Percentiles rank a stretch among this genome's conserved stretches.
Evolutionary conservation across 2,888 invertebrate species (phyloP).

Genomic region (Andrena minutula): DNA sequence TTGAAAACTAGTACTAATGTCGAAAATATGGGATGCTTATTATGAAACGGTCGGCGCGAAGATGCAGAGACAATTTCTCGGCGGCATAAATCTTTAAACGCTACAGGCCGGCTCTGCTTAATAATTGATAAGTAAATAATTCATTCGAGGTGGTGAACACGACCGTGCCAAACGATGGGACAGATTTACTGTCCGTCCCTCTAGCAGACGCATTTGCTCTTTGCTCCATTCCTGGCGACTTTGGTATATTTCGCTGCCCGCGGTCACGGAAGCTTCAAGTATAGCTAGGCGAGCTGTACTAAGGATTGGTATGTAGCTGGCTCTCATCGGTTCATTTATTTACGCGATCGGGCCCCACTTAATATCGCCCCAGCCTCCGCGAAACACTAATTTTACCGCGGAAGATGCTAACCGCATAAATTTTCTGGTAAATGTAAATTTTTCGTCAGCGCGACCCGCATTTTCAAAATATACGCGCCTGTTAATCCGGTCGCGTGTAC

Average conservation of each 20-base stretch:
- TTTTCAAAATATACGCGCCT: not conserved
- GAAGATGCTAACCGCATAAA: constrained; percentile 3
- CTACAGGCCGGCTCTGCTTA: constrained; percentile 55
- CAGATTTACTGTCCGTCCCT: constrained; percentile 68
- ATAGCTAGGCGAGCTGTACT: constrained; percentile 51
- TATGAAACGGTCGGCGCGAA: constrained; percentile 50
- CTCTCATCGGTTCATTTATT: constrained; percentile 66
- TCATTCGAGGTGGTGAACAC: constrained; percentile 67
- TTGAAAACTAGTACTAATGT: constrained; percentile 39
- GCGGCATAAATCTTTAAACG: constrained; percentile 63
- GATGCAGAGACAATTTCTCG: constrained; percentile 54
- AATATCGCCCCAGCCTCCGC: constrained; percentile 38
- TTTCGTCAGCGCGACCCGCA: constrained; percentile 34
- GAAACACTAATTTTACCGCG: constrained; percentile 41
- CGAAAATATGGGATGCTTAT: constrained; percentile 44
- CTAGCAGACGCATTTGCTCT: constrained; percentile 55
- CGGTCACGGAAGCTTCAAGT: constrained; percentile 62
- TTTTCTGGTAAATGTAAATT: constrained; percentile 32
- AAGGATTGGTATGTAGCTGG: constrained; percentile 53
- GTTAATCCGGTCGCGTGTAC: not conserved
- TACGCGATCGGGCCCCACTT: constrained; percentile 42
- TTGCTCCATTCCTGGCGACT: constrained; percentile 65
- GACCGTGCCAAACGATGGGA: constrained; percentile 68
- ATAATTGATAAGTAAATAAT: constrained; percentile 72
- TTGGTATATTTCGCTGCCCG: constrained; percentile 60